Evolutionary conservation across 2,113 vertebrate genomes (phyloP), one percentile per base, ranked within the genome.

Genomic region (Sarotherodon lohbergeri): DNA sequence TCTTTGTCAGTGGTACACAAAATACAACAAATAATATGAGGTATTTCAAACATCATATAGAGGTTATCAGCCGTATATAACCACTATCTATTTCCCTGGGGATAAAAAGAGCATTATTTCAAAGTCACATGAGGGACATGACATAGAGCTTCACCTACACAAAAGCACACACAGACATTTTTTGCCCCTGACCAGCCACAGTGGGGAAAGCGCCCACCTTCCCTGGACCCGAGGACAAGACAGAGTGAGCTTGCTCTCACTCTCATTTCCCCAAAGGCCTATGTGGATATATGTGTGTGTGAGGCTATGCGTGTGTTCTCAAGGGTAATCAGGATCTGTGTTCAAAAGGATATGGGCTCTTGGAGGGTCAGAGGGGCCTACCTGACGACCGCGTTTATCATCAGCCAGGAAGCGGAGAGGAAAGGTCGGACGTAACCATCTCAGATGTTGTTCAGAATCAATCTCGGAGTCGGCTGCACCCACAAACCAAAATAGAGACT

Each of bases 321-420:
- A 4, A 24, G 71, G 82, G 91, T 90, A 95, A 92, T 95, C 93
- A 92, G 86, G 63, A 89, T 90, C 55, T 87, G 80, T 92, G 87
- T 93, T 94, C 83, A 81, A 89, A 80, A 84, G 91, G 76, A 89
- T 87, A 81, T 86, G 63, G 85, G 86, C 85, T 90, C 86, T 79
- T 4, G 5, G 57, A 52, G 88, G 91, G 90, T 90, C 87, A 63
- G 54, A 68, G 86, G 86, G 90, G 81, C 63, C 80, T 83, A 92
- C 86, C 93, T 95, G 92, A 86, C 11, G 82, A 50, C 61, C 50
- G 2, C 43, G 86, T 93, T 91, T 80, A 94, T 94, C 95, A 95
- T 89, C 90, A 92, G 85, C 82, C 10, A 57, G 79, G 86, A 90
- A 86, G 82, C 81, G 76, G 81, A 83, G 90, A 89, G 90, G 91